Conservation (phyloP, 2,797 vertebrate species). For the Dryobates pubescens region DNA sequence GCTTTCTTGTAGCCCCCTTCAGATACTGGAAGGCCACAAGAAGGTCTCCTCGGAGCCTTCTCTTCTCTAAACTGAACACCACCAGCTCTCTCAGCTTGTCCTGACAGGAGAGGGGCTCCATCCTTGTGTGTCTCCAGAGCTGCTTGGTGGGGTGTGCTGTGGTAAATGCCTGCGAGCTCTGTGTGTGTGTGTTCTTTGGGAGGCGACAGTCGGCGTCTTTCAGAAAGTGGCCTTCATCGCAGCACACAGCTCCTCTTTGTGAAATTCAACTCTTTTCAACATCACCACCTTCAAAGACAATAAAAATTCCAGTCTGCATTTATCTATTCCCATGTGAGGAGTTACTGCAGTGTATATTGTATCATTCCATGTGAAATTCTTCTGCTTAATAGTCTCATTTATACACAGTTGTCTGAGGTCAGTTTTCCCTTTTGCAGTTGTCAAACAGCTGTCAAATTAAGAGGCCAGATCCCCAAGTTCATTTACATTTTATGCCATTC, state of each 20-base stretch:
- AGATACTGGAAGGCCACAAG: no score
- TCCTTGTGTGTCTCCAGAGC: neutral
- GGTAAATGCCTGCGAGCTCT: slow-evolving; percentile 8
- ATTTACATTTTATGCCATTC: slow-evolving; percentile 77
- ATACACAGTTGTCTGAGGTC: slow-evolving; percentile 79
- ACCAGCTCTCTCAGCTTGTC: no score
- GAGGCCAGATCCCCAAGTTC: slow-evolving; percentile 74
- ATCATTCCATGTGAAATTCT: slow-evolving; percentile 83
- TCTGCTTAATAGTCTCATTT: slow-evolving; percentile 75
- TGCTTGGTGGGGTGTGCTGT: neutral
- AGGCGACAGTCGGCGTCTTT: slow-evolving; percentile 32
- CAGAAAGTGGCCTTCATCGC: slow-evolving; percentile 79
- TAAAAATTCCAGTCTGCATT: slow-evolving; percentile 78
- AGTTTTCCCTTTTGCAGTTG: slow-evolving; percentile 80
- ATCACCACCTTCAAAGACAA: slow-evolving; percentile 83
- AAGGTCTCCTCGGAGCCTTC: no score
- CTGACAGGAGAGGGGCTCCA: no score
- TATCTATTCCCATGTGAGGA: slow-evolving; percentile 80
- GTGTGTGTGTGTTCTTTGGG: slow-evolving; percentile 13
- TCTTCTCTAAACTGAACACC: no score
- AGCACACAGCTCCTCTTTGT: slow-evolving; percentile 72
- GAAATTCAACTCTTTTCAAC: slow-evolving; percentile 75
- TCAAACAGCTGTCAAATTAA: slow-evolving; percentile 83
- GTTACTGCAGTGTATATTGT: slow-evolving; percentile 76
- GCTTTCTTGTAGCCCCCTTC: no score